phyloP scores from a whole-genome alignment of 2,888 invertebrate species.

The Ecliptopera silaceata region DNA sequence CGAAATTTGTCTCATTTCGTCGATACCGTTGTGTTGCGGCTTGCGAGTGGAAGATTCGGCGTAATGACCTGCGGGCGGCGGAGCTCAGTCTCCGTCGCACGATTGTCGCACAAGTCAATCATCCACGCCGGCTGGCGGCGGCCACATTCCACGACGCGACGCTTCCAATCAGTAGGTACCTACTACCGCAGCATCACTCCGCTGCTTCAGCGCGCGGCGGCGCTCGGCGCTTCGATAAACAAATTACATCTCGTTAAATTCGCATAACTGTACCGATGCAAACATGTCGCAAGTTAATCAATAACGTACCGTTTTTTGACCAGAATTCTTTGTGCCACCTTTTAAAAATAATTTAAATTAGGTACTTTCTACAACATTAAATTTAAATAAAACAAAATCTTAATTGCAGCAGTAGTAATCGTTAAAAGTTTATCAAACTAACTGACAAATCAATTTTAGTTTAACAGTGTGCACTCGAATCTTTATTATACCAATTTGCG shows the following conservation, averaged over 20 bases:
- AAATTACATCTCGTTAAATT: conserved; percentile 47
- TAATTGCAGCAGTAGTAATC: conserved; percentile 14
- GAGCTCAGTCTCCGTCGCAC: conserved; percentile 51
- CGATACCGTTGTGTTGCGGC: conserved; percentile 58
- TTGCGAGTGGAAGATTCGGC: conserved; percentile 37
- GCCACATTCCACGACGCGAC: conserved; percentile 38
- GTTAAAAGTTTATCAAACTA: conserved; percentile 14
- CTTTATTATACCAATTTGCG: conserved; percentile 27
- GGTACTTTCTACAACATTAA: conserved; percentile 5
- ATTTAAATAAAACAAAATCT: conserved; percentile 10
- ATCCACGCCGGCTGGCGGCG: conserved; percentile 48
- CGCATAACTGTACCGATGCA: conserved; percentile 42
- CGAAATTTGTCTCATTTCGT: conserved; percentile 47
- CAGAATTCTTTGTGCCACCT: conserved; percentile 8
- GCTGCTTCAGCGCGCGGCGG: background rate
- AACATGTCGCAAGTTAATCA: conserved; percentile 37
- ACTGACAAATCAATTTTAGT: conserved; percentile 7
- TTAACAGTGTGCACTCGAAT: conserved; percentile 17
- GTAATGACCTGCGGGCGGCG: conserved; percentile 40
- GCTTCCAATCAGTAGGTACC: conserved; percentile 32
- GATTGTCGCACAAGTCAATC: conserved; percentile 58
- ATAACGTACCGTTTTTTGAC: conserved; percentile 30
- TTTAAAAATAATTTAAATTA: conserved; percentile 8
- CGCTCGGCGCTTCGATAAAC: conserved; percentile 40
- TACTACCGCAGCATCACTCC: background rate